Evolutionary conservation across 2,113 vertebrate species (phyloP).

Genomic region (Ammodytes dubius): DNA sequence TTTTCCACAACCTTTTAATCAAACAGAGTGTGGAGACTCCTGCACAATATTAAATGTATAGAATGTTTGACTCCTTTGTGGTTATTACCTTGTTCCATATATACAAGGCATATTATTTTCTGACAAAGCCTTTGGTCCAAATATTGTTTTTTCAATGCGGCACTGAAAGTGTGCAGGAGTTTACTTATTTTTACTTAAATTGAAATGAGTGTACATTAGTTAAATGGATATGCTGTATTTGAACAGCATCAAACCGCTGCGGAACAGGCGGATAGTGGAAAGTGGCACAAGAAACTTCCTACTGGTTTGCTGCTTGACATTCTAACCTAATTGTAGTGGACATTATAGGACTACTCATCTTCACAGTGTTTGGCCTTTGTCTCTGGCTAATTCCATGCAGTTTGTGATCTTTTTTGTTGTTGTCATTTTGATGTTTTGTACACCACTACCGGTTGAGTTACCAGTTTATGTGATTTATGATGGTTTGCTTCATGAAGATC

Average conservation of each 20-base stretch:
- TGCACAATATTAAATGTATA: not conserved
- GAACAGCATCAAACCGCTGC: slow-evolving; percentile 11
- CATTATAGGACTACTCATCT: too few relatives aligned
- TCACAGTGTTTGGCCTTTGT: too few relatives aligned
- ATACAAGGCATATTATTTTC: not conserved
- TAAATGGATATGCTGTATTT: slow-evolving; percentile 1
- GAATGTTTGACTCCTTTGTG: not conserved
- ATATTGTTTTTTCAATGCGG: not conserved
- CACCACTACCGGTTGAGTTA: too few relatives aligned
- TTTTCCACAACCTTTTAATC: not conserved
- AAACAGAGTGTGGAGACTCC: not conserved
- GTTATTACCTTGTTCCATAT: not conserved
- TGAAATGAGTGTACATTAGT: slow-evolving; percentile 22
- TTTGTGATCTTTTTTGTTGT: too few relatives aligned
- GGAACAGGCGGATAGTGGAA: not conserved
- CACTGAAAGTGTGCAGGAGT: not conserved
- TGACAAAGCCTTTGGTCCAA: not conserved
- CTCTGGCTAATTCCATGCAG: too few relatives aligned
- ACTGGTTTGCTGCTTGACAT: not conserved
- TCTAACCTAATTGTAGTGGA: too few relatives aligned
- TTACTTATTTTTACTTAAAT: slow-evolving; percentile 31
- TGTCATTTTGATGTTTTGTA: too few relatives aligned
- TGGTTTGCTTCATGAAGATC: too few relatives aligned
- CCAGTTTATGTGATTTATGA: too few relatives aligned
- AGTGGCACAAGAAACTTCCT: not conserved